Evolutionary conservation across 1,140 invertebrate species (phyloP).

Genomic region (Drosophila simulans): DNA sequence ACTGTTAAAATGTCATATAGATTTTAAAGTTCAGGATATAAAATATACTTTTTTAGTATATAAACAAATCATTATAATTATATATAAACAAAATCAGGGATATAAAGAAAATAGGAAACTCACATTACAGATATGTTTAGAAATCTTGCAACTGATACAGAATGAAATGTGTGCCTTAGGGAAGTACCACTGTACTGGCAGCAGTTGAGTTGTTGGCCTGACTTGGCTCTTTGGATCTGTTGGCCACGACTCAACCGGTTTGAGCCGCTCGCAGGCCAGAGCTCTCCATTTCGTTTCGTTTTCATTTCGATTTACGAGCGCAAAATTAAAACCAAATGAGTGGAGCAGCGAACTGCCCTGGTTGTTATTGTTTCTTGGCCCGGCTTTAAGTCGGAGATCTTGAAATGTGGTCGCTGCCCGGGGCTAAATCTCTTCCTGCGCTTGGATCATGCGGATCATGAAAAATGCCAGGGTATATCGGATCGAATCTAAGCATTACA

Average conservation of each 20-base stretch:
- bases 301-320: slow-evolving; percentile 82
- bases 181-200: slow-evolving; percentile 16
- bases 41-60: no score
- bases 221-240: slow-evolving; percentile 36
- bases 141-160: no score
- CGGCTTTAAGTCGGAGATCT: slow-evolving; percentile 53
- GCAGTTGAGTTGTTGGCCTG: slow-evolving; percentile 48
- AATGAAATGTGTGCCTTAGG: neutral
- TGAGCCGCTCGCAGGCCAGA: slow-evolving; percentile 34
- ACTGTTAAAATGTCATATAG: no score
- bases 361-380: slow-evolving; percentile 52
- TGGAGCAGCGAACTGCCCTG: slow-evolving; percentile 61
- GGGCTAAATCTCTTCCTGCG: slow-evolving; percentile 55
- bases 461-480: slow-evolving; percentile 16
- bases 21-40: no score
- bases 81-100: no score
- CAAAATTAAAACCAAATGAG: slow-evolving; percentile 74
- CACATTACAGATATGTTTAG: no score
- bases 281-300: slow-evolving; percentile 75
- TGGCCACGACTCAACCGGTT: slow-evolving; percentile 42
- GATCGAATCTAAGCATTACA: slow-evolving; percentile 25
- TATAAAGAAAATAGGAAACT: no score
- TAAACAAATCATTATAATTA: no score
- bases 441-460: slow-evolving; percentile 12
- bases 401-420: slow-evolving; percentile 45